Percentiles rank a stretch among this genome's conserved stretches.
Conservation (phyloP, 2,888 invertebrate genomes). For the Scaptodrosophila latifasciaeformis region DNA sequence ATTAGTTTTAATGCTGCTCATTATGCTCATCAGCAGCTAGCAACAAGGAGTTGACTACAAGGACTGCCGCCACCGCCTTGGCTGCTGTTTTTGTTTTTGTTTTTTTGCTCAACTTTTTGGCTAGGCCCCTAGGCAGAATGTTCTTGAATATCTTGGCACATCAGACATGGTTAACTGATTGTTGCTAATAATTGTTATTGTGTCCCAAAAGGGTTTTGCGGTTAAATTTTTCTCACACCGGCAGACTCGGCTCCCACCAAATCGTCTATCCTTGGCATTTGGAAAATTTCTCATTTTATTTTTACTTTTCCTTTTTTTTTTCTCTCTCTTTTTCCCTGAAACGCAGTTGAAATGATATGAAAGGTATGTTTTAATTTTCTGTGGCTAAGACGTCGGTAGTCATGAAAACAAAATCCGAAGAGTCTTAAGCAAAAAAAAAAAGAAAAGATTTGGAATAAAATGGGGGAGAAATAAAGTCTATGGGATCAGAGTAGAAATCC, state of each 20-base stretch:
- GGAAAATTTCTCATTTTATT: too few relatives aligned
- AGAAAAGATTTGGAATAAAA: too few relatives aligned
- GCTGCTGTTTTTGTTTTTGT: conserved; percentile 16
- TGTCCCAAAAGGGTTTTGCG: conserved; percentile 17
- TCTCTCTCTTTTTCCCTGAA: neutral
- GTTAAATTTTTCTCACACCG: neutral
- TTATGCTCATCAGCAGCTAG: conserved; percentile 43
- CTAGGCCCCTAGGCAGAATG: too few relatives aligned
- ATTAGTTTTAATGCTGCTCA: conserved; percentile 67
- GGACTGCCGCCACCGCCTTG: neutral
- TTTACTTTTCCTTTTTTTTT: neutral
- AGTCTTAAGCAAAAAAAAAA: too few relatives aligned
- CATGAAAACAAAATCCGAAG: too few relatives aligned
- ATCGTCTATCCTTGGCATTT: too few relatives aligned
- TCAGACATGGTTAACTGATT: conserved; percentile 41
- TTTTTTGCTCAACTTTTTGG: conserved; percentile 18
- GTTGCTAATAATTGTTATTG: conserved; percentile 47
- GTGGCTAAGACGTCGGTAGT: too few relatives aligned
- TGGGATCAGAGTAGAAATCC: too few relatives aligned
- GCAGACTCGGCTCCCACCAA: neutral
- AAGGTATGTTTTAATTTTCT: neutral
- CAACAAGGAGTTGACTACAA: neutral
- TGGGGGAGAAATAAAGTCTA: too few relatives aligned
- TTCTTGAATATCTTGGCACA: conserved; percentile 13
- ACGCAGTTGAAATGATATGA: neutral